Percentiles rank a stretch among this genome's conserved stretches.
phyloP scores from a whole-genome alignment of 2,113 vertebrate genomes.

The Orycteropus afer region DNA sequence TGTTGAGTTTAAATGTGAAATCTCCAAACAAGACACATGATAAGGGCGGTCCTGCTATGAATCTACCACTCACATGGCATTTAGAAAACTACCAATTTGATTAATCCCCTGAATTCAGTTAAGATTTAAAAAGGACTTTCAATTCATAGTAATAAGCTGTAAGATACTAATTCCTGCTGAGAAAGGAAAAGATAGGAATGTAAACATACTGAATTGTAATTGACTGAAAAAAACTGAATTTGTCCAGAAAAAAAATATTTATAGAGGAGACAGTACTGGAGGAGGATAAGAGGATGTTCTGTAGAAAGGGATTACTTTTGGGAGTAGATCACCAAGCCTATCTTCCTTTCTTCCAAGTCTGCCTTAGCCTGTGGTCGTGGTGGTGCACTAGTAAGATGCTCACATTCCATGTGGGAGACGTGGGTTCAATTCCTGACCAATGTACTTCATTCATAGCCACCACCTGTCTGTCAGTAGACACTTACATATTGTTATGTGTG shows the following conservation, averaged over 20 bases:
- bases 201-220: background rate
- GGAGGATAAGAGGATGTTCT: accelerated
- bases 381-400: background rate
- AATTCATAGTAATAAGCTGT: background rate
- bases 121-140: background rate
- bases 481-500: background rate
- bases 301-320: too few relatives aligned
- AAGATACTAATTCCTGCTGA: background rate
- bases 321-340: background rate
- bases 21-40: background rate
- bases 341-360: background rate
- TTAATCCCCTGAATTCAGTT: background rate
- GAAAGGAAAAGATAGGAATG: background rate
- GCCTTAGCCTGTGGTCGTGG: background rate
- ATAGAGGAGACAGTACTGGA: background rate
- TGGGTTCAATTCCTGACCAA: background rate
- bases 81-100: background rate
- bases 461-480: background rate
- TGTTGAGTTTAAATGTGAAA: background rate
- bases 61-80: background rate
- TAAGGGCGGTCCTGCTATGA: background rate
- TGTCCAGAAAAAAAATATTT: background rate
- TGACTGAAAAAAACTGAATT: background rate
- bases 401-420: background rate
- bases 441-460: background rate